phyloP scores from a whole-genome alignment of 2,797 vertebrate species.

The Sebastes steindachneri region DNA sequence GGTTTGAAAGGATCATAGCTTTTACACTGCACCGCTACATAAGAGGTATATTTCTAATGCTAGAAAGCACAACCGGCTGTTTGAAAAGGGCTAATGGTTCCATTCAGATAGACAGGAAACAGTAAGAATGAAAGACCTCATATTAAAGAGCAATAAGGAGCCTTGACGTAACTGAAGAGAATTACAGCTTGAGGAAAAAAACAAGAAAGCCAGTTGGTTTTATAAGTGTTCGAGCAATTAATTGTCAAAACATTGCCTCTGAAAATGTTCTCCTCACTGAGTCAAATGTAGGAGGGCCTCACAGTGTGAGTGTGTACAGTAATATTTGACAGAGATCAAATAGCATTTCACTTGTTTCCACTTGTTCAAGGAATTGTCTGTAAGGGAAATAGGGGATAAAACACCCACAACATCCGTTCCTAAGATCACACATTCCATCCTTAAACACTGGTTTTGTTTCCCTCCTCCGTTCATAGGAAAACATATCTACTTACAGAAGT shows the following conservation, averaged over 20 bases:
- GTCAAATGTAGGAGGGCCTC: slow-evolving; percentile 50
- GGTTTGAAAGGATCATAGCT: slow-evolving; percentile 23
- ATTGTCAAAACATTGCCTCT: slow-evolving; percentile 55
- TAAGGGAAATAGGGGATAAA: slow-evolving; percentile 81
- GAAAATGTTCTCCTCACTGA: slow-evolving; percentile 47
- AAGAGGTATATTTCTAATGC: slow-evolving; percentile 21
- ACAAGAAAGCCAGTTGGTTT: slow-evolving; percentile 31
- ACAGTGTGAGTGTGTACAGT: slow-evolving; percentile 53
- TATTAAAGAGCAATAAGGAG: slow-evolving; percentile 47
- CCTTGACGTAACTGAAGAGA: slow-evolving; percentile 47
- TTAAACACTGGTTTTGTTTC: slow-evolving; percentile 80
- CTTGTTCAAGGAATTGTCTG: slow-evolving; percentile 81
- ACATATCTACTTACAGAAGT: slow-evolving; percentile 81
- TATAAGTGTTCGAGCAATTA: slow-evolving; percentile 52
- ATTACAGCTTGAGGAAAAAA: slow-evolving; percentile 18
- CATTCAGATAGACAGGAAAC: slow-evolving; percentile 58
- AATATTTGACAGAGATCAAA: slow-evolving; percentile 79
- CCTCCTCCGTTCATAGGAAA: slow-evolving; percentile 76
- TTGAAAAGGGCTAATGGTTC: slow-evolving; percentile 59
- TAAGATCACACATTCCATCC: slow-evolving; percentile 81
- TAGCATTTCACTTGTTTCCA: slow-evolving; percentile 82
- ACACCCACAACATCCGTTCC: slow-evolving; percentile 83
- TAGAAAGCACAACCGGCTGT: slow-evolving; percentile 40
- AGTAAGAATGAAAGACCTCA: slow-evolving; percentile 50
- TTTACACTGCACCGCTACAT: not conserved